phyloP scores from a whole-genome alignment of 1,140 invertebrate genomes.

The Coelopa frigida region DNA sequence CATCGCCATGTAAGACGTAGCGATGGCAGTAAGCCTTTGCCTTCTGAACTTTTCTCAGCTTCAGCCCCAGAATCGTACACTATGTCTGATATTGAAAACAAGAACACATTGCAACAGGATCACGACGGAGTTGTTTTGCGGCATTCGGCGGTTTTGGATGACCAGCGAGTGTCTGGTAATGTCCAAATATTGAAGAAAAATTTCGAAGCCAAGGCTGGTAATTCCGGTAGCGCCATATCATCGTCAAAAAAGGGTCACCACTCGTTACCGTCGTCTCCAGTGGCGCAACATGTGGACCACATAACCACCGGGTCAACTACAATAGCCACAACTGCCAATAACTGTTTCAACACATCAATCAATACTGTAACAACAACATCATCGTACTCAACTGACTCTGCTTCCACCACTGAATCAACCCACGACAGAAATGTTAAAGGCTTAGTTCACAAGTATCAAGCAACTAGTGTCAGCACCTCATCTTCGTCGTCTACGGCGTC shows the following conservation, averaged over 20 bases:
- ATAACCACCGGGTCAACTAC: conserved; percentile 11
- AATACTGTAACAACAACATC: conserved; percentile 11
- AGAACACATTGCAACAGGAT: conserved; percentile 24
- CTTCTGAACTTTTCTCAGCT: conserved; percentile 13
- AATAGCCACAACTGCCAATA: conserved; percentile 10
- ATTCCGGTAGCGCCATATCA: conserved; percentile 3
- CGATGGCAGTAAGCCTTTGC: conserved; percentile 11
- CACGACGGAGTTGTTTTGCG: conserved; percentile 6
- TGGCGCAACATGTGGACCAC: conserved; percentile 37
- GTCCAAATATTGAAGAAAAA: conserved; percentile 79
- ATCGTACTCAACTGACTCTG: conserved; percentile 32
- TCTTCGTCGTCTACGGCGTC: conserved; percentile 17
- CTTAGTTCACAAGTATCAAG: conserved; percentile 64
- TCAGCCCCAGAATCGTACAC: conserved; percentile 20
- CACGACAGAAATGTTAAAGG: conserved; percentile 64
- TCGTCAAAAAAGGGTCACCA: conserved; percentile 29
- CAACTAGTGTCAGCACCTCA: conserved; percentile 26
- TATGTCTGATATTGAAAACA: conserved; percentile 40
- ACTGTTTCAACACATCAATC: conserved; percentile 13
- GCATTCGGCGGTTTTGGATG: conserved; percentile 13
- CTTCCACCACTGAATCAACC: conserved; percentile 29
- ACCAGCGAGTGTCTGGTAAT: conserved; percentile 52
- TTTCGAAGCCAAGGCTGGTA: conserved; percentile 67
- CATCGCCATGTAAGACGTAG: conserved; percentile 10
- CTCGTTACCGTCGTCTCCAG: conserved; percentile 42